Base-by-base conservation (phyloP, 1,140 invertebrate species). In the Drosophila asahinai region DNA sequence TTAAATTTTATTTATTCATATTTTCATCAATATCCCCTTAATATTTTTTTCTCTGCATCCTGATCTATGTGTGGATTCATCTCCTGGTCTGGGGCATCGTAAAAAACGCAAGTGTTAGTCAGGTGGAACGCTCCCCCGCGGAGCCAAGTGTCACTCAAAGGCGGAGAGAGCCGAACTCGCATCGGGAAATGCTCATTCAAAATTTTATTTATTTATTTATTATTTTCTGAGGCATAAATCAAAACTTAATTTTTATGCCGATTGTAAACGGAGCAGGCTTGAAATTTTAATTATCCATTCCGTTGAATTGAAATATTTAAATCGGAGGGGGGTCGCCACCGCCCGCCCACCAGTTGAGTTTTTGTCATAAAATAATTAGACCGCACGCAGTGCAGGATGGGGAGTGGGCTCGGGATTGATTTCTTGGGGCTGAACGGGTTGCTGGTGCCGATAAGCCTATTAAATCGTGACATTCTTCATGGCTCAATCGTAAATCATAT, bases 381-480 rank as follows among this genome's bases (percentile, higher is more conserved):
- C 86, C 86, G 70, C 86, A 89, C 86, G 86, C 86, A 86, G 84
- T 33, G 86, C 68, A 73, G 62, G 71, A 59, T 33, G 36, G 60
- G 43, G 38, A 52, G 45, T 48, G 15, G 40, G 9, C 14, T 42
- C 19, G 54, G 36, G 54, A 38, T 51, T 58, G 54, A 75, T 75
- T 66, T 76, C 75, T 38, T 38, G 36, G 42, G 43, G 27, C 9
- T 48, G 64, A 70, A 67, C 36, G 38, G 55, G 60, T 78, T 76
- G 80, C 74, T 76, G 80, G 52, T 83, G 62, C 52, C 86, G 86
- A 86, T 89, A 89, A 89, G 86, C 86, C 86, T 63, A 90, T 90
- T 90, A 89, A 89, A 81, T 89, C 86, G 86, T 89, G 86, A 89
- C 86, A 89, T 90, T 89, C 86, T 68, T 81, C 86, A 90, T 89